Conservation (phyloP, 2,113 vertebrate genomes). For the Oxyura jamaicensis region DNA sequence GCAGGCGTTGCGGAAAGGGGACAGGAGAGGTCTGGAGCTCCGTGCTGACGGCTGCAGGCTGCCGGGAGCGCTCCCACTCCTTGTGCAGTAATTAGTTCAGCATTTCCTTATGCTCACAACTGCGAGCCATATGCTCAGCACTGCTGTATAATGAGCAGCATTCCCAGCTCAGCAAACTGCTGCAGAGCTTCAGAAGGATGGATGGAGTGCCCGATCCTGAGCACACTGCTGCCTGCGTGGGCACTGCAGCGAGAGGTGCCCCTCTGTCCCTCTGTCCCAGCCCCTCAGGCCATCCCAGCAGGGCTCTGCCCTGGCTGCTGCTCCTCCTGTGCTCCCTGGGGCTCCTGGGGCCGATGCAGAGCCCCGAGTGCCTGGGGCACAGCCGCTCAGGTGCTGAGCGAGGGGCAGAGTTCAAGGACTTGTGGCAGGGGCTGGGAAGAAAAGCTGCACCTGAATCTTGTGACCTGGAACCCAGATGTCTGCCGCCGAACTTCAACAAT, state of each 20-base stretch:
- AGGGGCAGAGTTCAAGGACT: background rate
- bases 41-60: background rate
- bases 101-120: background rate
- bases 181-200: background rate
- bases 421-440: background rate
- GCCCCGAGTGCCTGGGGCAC: fast-evolving
- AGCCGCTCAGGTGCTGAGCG: background rate
- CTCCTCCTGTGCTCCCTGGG: background rate
- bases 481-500: background rate
- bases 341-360: fast-evolving
- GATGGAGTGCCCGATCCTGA: background rate
- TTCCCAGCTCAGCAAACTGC: background rate
- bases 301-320: background rate
- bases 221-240: fast-evolving
- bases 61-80: background rate
- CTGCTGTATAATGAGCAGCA: background rate
- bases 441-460: background rate
- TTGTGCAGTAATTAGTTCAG: background rate
- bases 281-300: background rate
- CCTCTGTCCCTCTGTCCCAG: background rate
- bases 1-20: background rate
- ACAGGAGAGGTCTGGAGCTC: background rate
- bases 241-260: background rate
- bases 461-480: too few species aligned
- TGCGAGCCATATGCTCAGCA: background rate